Percentiles rank a stretch among this genome's conserved stretches.
Conservation (phyloP, 2,888 invertebrate genomes). For the Artemia sinica region DNA sequence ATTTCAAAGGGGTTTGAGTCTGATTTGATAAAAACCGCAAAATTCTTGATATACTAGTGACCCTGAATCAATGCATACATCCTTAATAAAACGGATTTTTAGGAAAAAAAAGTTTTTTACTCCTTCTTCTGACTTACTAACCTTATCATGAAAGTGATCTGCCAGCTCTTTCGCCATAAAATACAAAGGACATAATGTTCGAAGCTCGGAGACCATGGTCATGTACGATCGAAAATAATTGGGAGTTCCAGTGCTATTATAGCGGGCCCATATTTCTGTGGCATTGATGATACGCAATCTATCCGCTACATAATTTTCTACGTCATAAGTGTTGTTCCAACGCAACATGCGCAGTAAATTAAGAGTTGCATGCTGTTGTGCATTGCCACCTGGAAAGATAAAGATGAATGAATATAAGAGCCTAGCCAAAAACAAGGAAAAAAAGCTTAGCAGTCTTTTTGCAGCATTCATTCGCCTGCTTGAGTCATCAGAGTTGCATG, state of each 20-base stretch:
- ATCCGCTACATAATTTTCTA: neutral
- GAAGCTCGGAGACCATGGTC: neutral
- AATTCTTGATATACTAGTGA: no score
- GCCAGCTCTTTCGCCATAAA: neutral
- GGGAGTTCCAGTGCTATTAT: neutral
- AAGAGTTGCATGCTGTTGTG: neutral
- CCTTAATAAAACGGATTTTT: no score
- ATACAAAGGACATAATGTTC: neutral
- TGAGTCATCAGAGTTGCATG: neutral
- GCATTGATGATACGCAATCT: neutral
- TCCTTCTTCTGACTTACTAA: neutral
- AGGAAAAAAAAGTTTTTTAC: no score
- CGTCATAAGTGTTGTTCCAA: conserved; percentile 1
- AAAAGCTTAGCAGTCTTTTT: no score
- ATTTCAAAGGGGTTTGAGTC: no score
- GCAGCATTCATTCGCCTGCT: no score
- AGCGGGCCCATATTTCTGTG: neutral
- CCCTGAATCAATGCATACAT: no score
- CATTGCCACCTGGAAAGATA: neutral
- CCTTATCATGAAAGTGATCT: conserved; percentile 11
- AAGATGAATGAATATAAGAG: neutral
- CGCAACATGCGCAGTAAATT: neutral
- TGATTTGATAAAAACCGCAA: no score
- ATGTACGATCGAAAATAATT: conserved; percentile 2
- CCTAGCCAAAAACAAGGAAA: no score